These are phyloP conservation scores for Eulemur rufifrons DNA, from an alignment of 2,113 vertebrate species.

Conservation along the genomic window DNA sequence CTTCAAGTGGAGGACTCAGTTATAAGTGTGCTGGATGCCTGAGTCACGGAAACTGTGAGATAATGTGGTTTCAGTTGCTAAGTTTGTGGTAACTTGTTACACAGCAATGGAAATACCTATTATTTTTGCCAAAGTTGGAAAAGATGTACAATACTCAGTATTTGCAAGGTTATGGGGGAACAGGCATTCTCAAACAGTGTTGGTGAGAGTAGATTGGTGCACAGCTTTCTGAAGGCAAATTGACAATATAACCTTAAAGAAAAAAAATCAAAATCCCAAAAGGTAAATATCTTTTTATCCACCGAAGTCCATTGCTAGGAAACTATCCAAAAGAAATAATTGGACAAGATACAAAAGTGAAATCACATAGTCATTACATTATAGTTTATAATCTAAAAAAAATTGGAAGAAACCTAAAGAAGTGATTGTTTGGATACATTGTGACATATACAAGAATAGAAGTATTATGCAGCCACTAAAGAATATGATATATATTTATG, in stretches of 20 bases:
- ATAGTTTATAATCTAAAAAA: not conserved
- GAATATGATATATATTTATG: not conserved
- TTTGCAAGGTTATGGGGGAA: not conserved
- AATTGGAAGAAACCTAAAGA: not conserved
- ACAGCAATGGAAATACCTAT: not conserved
- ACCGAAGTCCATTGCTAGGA: not conserved
- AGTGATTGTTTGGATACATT: not conserved
- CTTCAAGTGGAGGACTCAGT: not conserved
- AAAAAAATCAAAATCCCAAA: not conserved
- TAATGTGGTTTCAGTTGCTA: not conserved
- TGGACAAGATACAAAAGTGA: not conserved
- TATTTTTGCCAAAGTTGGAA: not conserved
- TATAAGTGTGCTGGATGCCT: not conserved
- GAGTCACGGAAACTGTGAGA: not conserved
- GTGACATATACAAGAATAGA: not conserved
- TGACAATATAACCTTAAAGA: not conserved
- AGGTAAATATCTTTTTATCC: not conserved
- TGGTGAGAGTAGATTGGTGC: not conserved
- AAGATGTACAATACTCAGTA: not conserved
- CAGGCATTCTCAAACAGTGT: not conserved
- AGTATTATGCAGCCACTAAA: not conserved
- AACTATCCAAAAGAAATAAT: slow-evolving; percentile 11
- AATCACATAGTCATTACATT: not conserved
- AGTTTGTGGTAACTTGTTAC: not conserved
- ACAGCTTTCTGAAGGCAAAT: not conserved